phyloP scores from a whole-genome alignment of 2,797 vertebrate genomes.

The Alcedo quadribrachys region DNA sequence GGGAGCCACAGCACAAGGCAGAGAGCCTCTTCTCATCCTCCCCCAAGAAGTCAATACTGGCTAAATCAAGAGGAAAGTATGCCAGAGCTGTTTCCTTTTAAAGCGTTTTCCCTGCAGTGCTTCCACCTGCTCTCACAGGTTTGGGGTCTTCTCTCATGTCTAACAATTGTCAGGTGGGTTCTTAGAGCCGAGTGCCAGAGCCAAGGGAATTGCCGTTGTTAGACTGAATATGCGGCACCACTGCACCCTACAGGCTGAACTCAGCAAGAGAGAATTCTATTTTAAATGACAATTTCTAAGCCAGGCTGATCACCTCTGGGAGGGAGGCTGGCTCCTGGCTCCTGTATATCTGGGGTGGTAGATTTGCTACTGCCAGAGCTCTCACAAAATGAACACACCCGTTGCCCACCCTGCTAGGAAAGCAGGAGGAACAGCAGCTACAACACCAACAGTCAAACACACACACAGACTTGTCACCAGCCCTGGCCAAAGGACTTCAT shows the following conservation, averaged over 20 bases:
- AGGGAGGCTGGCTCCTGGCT: background rate
- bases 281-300: background rate
- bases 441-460: background rate
- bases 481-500: background rate
- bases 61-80: rapidly evolving
- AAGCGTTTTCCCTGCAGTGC: background rate
- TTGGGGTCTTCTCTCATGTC: background rate
- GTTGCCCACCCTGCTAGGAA: background rate
- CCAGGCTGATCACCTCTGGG: background rate
- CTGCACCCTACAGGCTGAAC: slow-evolving; percentile 50
- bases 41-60: rapidly evolving
- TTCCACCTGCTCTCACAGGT: background rate
- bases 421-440: background rate
- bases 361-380: background rate
- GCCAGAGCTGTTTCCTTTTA: background rate
- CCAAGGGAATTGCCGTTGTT: background rate
- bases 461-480: background rate
- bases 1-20: background rate
- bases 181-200: background rate
- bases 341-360: background rate
- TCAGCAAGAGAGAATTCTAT: background rate
- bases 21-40: rapidly evolving
- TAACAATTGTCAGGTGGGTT: background rate
- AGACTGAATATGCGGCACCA: background rate
- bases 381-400: background rate